Percentiles rank a stretch among this genome's conserved stretches.
These are phyloP conservation scores for Novumbra hubbsi DNA, from an alignment of 2,797 vertebrate genomes.

Conservation along the genomic window DNA sequence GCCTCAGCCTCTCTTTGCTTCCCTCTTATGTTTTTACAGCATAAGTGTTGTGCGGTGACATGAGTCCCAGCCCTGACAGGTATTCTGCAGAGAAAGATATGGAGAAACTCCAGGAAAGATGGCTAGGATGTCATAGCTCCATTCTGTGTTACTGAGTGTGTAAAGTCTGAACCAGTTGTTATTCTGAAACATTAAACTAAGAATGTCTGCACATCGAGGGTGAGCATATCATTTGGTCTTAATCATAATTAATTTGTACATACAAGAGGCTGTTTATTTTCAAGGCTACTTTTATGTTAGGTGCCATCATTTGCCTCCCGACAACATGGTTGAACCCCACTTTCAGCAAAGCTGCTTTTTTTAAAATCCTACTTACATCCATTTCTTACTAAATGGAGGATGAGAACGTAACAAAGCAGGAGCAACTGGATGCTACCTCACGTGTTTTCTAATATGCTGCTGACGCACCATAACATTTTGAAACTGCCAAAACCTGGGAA, in stretches of 20 bases:
- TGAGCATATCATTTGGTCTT: too few species aligned
- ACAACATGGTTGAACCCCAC: neutral
- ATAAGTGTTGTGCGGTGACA: constrained; percentile 13
- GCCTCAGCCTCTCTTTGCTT: constrained; percentile 38
- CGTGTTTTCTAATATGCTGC: too few species aligned
- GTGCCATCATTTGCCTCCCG: constrained; percentile 13
- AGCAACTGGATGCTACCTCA: neutral
- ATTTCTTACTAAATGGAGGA: neutral
- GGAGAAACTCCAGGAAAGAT: neutral
- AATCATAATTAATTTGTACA: neutral
- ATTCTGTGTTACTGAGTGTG: neutral
- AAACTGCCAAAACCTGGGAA: too few species aligned
- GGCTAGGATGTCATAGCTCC: neutral
- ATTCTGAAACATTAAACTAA: neutral
- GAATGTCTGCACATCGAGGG: neutral
- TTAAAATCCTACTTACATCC: neutral
- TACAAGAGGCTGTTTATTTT: neutral
- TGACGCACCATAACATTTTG: too few species aligned
- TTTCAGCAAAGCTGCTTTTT: neutral
- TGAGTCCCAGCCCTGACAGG: constrained; percentile 41
- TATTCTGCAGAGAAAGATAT: constrained; percentile 33
- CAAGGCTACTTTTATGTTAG: constrained; percentile 18
- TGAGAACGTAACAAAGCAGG: neutral
- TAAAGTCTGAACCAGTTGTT: too few species aligned
- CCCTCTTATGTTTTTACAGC: constrained; percentile 44